phyloP scores from a whole-genome alignment of 2,888 invertebrate species.

The Halocaridina rubra region DNA sequence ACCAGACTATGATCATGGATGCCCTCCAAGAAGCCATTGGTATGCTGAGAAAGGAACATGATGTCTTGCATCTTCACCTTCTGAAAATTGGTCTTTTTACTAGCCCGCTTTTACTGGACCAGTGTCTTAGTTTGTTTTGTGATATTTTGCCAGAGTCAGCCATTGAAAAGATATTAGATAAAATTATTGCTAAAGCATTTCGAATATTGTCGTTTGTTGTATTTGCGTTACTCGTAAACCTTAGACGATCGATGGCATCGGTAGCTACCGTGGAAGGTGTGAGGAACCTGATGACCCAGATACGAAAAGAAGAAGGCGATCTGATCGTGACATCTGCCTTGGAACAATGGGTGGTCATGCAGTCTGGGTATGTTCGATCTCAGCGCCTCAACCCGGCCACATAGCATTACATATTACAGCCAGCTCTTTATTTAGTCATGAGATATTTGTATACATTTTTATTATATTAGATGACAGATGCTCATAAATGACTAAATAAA shows the following conservation, averaged over 20 bases:
- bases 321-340: slow-evolving; percentile 34
- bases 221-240: slow-evolving; percentile 35
- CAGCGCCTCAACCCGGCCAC: neutral
- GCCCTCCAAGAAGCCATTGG: slow-evolving; percentile 37
- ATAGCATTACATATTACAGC: too few species aligned
- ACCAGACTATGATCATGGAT: neutral
- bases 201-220: slow-evolving; percentile 31
- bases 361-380: neutral
- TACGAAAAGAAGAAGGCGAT: slow-evolving; percentile 49
- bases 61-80: slow-evolving; percentile 38
- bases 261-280: slow-evolving; percentile 17
- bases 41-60: slow-evolving; percentile 40
- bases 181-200: slow-evolving; percentile 50
- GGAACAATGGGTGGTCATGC: slow-evolving; percentile 17
- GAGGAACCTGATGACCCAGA: slow-evolving; percentile 9
- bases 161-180: slow-evolving; percentile 46
- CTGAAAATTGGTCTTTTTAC: slow-evolving; percentile 32
- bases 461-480: too few species aligned
- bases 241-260: slow-evolving; percentile 13
- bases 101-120: slow-evolving; percentile 5
- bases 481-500: too few species aligned
- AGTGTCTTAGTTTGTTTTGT: slow-evolving; percentile 42
- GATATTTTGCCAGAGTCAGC: slow-evolving; percentile 54
- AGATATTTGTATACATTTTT: too few species aligned
- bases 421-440: too few species aligned